phyloP scores from a whole-genome alignment of 2,888 invertebrate genomes.

The Synergus gifuensis region DNA sequence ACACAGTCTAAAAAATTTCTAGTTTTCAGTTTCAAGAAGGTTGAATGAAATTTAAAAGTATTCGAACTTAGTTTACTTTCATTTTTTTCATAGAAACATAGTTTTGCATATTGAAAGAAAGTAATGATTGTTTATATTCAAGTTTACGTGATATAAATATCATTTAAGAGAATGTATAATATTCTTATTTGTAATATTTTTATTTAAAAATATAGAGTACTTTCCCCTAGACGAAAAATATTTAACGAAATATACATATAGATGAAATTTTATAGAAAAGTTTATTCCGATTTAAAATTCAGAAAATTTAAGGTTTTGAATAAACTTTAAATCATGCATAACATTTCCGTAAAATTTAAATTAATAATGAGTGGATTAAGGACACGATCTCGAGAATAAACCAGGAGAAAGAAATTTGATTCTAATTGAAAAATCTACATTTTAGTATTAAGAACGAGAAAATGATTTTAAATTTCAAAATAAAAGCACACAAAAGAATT shows the following conservation, averaged over 20 bases:
- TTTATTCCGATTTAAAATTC: background rate
- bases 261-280: constrained; percentile 21
- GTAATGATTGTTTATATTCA: constrained; percentile 3
- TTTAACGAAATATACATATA: background rate
- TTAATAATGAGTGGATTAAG: constrained; percentile 1
- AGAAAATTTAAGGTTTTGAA: background rate
- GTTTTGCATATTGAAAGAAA: background rate
- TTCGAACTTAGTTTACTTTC: constrained; percentile 23
- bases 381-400: background rate
- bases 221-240: constrained; percentile 16
- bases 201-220: constrained; percentile 1
- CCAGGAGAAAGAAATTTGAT: background rate
- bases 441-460: background rate
- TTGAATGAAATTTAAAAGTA: background rate
- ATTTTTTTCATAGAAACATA: background rate
- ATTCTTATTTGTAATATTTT: background rate
- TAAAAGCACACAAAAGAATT: background rate
- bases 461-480: background rate
- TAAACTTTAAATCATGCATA: background rate
- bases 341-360: constrained; percentile 10
- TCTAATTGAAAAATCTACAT: background rate
- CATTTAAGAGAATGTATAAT: background rate
- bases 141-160: background rate
- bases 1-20: too few species aligned
- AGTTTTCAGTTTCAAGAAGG: background rate